Conservation (phyloP, 2,797 vertebrate species). For the Australoheros facetus region DNA sequence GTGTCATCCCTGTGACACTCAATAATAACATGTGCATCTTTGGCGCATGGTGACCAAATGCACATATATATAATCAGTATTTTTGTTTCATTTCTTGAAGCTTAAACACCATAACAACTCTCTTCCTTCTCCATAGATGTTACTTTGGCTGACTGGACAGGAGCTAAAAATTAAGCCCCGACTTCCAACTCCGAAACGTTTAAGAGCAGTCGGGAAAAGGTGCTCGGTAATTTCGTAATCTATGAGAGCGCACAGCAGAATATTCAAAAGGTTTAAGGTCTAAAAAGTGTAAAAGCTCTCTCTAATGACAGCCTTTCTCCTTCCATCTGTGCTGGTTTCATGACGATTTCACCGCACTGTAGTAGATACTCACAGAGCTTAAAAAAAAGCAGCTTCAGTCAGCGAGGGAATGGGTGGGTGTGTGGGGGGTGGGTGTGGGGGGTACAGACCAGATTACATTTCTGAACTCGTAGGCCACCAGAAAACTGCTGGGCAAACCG, state of each 20-base stretch:
- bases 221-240: slow-evolving; percentile 68
- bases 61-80: neutral
- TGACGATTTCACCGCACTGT: slow-evolving; percentile 15
- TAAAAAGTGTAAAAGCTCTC: slow-evolving; percentile 64
- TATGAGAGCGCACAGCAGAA: slow-evolving; percentile 56
- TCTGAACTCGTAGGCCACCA: slow-evolving; percentile 38
- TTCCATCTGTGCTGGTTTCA: slow-evolving; percentile 1
- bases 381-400: slow-evolving; percentile 39
- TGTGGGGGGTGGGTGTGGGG: slow-evolving; percentile 2
- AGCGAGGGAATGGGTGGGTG: neutral
- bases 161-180: slow-evolving; percentile 53
- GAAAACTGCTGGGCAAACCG: slow-evolving; percentile 38
- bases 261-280: slow-evolving; percentile 74
- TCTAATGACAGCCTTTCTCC: slow-evolving; percentile 25
- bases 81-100: slow-evolving; percentile 12
- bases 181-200: slow-evolving; percentile 54
- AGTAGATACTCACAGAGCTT: slow-evolving; percentile 27
- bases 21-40: neutral
- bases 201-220: slow-evolving; percentile 54
- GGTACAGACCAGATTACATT: slow-evolving; percentile 46
- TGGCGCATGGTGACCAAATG: neutral
- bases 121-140: slow-evolving; percentile 7
- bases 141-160: slow-evolving; percentile 49
- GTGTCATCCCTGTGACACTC: neutral
- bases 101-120: neutral